Evolutionary conservation across 2,888 invertebrate species (phyloP).

Genomic region (Andricus curvator): DNA sequence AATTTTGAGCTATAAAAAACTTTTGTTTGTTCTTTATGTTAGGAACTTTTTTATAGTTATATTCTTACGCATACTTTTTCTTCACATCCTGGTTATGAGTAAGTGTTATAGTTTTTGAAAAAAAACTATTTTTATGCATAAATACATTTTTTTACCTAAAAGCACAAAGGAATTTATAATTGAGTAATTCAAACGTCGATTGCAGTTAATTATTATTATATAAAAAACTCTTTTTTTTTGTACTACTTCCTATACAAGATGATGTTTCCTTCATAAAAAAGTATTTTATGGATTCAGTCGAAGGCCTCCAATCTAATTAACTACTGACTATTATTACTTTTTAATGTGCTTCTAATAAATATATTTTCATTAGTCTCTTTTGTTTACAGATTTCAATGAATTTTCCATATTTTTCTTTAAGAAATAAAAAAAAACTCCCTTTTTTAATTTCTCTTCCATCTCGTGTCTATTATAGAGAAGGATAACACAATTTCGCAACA

Average conservation of each 20-base stretch:
- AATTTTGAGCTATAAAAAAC: neutral
- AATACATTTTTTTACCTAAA: neutral
- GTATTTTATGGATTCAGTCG: constrained; percentile 3
- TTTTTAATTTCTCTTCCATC: neutral
- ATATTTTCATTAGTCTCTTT: neutral
- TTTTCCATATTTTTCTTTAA: neutral
- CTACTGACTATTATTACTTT: neutral
- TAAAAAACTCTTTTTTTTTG: neutral
- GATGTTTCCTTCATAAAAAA: neutral
- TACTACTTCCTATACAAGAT: neutral
- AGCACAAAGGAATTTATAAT: neutral
- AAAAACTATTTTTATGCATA: neutral
- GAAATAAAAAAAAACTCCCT: neutral
- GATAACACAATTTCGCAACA: neutral
- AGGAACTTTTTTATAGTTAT: neutral
- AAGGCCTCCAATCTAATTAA: neutral
- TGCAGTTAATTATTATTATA: neutral
- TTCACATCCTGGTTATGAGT: neutral
- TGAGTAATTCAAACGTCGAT: neutral
- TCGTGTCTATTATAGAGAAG: neutral
- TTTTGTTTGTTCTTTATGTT: neutral
- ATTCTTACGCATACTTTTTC: neutral
- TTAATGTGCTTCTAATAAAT: neutral
- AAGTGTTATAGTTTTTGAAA: neutral
- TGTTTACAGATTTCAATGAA: neutral